Percentiles rank a stretch among this genome's conserved stretches.
Conservation (phyloP, 2,797 vertebrate species). For the Lithobates sylvaticus region DNA sequence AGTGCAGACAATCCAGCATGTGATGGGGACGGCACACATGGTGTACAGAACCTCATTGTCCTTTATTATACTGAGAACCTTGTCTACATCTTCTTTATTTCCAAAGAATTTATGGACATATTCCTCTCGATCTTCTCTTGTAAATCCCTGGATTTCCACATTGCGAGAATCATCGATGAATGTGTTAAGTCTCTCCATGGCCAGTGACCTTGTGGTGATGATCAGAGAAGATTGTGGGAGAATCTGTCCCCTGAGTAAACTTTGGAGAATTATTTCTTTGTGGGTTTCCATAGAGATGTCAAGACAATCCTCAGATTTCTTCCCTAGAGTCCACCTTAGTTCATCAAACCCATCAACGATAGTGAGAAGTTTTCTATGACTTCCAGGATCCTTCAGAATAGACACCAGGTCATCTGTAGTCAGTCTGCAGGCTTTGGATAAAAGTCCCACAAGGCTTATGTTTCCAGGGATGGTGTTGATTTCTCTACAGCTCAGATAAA, state of each 20-base stretch:
- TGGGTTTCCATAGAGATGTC: neutral
- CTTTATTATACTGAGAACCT: slow-evolving; percentile 53
- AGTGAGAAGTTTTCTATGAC: slow-evolving; percentile 64
- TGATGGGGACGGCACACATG: slow-evolving; percentile 44
- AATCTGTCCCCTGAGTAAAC: slow-evolving; percentile 44
- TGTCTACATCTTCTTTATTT: fast-evolving
- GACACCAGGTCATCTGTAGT: neutral
- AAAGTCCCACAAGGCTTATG: slow-evolving; percentile 25
- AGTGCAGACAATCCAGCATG: slow-evolving; percentile 66
- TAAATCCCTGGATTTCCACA: slow-evolving; percentile 62
- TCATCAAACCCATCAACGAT: slow-evolving; percentile 68
- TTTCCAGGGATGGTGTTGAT: neutral
- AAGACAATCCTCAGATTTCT: neutral
- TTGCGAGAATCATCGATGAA: slow-evolving; percentile 22
- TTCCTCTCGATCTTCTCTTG: neutral
- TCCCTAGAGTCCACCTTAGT: slow-evolving; percentile 14
- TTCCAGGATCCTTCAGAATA: neutral
- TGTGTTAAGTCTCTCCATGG: slow-evolving; percentile 55
- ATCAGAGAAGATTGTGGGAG: slow-evolving; percentile 62
- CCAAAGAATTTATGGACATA: slow-evolving; percentile 66
- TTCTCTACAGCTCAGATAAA: slow-evolving; percentile 52
- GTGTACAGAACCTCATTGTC: slow-evolving; percentile 53
- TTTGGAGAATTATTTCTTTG: slow-evolving; percentile 31
- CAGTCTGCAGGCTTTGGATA: neutral
- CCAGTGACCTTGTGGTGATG: slow-evolving; percentile 56